Conservation (phyloP, 2,113 vertebrate species). For the Erythrocercus mccallii region DNA sequence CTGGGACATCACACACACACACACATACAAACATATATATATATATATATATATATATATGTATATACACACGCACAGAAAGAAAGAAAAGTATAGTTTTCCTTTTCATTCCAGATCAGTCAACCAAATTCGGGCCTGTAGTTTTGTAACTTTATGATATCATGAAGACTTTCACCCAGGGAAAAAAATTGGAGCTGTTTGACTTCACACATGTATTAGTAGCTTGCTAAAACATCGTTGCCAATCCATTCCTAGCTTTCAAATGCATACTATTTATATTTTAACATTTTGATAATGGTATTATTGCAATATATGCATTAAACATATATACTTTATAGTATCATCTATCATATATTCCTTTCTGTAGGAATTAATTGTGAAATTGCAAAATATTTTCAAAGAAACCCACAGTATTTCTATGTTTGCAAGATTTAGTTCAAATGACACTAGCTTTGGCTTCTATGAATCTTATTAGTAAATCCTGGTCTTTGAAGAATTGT, state of each 20-base stretch:
- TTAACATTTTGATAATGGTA: background rate
- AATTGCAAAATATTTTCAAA: background rate
- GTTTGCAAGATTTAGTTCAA: background rate
- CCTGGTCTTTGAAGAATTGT: background rate
- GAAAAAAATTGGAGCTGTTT: background rate
- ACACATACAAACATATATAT: background rate
- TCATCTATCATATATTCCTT: too few relatives aligned
- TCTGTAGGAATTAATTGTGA: background rate
- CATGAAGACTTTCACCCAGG: background rate
- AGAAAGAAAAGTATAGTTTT: background rate
- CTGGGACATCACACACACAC: background rate
- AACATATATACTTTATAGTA: background rate
- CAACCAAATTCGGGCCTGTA: background rate
- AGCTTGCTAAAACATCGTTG: background rate
- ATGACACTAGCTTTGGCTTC: background rate
- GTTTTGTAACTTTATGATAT: background rate
- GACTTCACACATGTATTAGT: rapidly evolving
- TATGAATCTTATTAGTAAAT: background rate
- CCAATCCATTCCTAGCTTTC: background rate
- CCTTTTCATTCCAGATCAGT: background rate
- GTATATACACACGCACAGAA: too few relatives aligned
- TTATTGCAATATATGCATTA: background rate
- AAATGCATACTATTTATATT: background rate
- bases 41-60: too few relatives aligned
- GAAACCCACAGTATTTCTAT: background rate